phyloP scores from a whole-genome alignment of 64 coral and sea anemone genomes.

The Dendrophyllia cribrosa region DNA sequence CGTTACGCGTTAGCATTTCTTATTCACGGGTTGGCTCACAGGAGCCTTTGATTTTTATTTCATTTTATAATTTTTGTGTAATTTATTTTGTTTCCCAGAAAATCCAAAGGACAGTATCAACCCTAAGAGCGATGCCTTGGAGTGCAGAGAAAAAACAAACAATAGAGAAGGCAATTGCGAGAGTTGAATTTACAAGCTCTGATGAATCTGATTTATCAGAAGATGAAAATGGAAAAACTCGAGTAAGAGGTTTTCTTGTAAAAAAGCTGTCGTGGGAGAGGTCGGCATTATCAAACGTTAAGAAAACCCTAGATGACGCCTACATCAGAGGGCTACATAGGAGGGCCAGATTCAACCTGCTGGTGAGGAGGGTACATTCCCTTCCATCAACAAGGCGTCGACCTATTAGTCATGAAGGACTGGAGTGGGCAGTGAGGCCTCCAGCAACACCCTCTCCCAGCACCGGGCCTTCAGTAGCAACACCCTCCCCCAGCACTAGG shows the following conservation, averaged over 20 bases:
- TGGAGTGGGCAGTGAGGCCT: not conserved
- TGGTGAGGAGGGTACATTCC: not conserved
- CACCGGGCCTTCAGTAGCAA: too few relatives aligned
- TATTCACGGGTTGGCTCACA: too few relatives aligned
- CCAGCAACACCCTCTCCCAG: too few relatives aligned
- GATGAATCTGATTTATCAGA: constrained; percentile 8
- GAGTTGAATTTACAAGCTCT: not conserved
- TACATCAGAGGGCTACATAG: not conserved
- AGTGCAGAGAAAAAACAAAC: too few relatives aligned
- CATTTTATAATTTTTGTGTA: too few relatives aligned
- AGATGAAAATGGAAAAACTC: not conserved
- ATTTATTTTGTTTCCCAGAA: too few relatives aligned
- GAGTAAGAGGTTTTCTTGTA: not conserved
- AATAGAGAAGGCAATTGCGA: too few relatives aligned
- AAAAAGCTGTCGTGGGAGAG: constrained; percentile 13
- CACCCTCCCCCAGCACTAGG: too few relatives aligned
- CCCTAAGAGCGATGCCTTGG: too few relatives aligned
- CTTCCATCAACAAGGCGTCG: not conserved
- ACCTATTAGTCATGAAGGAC: not conserved
- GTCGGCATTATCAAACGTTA: not conserved
- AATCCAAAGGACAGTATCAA: too few relatives aligned
- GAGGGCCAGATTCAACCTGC: not conserved
- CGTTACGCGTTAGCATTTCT: too few relatives aligned
- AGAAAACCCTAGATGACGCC: not conserved
- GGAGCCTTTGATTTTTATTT: too few relatives aligned